Evolutionary conservation across 1,140 invertebrate genomes (phyloP), one percentile per base, ranked within the genome.

Genomic region (Apis florea): DNA sequence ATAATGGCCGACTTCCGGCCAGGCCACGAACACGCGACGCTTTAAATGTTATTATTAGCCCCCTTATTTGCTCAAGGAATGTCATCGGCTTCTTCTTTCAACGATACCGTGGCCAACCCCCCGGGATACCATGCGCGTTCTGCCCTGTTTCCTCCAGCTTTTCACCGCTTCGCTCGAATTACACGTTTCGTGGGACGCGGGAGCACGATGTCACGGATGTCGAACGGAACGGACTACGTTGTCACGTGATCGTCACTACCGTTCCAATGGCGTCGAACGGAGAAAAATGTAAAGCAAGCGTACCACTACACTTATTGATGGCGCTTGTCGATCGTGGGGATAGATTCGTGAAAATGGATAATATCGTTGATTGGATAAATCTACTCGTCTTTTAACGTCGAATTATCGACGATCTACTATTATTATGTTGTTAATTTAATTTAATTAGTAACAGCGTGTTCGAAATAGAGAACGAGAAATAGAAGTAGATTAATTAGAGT

Each of bases 21-120:
- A 19, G 11, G 19, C 70, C 12, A 73, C n/a, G 56, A 79, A 79
- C 76, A 79, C 76, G 76, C 76, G 76, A 79, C 76, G 76, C 66
- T 79, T 47, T 70, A 79, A 79, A 79, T 70, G 67, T 79, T 70
- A 56, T 79, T 79, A 79, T 79, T 79, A 79, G 67, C 67, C 76
- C 73, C 76, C 76, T 79, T 79, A 79, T 79, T 79, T 79, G 67
- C 67, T 61, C 76, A 79, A 79, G 76, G 76, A 79, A 79, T 79
- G 76, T 79, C 76, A 79, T 79, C 76, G 76, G 76, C 13, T 79
- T 79, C 76, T 79, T 79, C 76, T 79, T 79, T 79, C 76, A 70
- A 17, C 76, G 47, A 47, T 21, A 3, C 4, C 17, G 54, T 17
- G 21, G 31, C 53, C 54, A 79, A 26, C 59, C 67, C 76, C 66